Conservation (phyloP, 2,888 invertebrate genomes). For the Ormyrus pomaceus region DNA sequence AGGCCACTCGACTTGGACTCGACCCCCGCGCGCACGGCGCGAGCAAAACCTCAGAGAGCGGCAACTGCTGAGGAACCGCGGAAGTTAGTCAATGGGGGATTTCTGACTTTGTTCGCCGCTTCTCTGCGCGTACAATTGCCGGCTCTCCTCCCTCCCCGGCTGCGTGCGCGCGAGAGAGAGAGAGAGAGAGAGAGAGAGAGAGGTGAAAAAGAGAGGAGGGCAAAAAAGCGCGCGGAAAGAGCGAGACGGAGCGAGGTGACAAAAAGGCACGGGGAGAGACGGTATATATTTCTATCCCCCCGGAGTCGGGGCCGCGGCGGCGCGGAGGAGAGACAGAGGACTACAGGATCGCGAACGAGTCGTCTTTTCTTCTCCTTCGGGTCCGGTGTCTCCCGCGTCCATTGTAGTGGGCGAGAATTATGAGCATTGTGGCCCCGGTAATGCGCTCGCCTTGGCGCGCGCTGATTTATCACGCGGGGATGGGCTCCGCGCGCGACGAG, state of each 20-base stretch:
- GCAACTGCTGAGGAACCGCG: conserved; percentile 33
- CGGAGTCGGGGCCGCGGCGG: conserved; percentile 14
- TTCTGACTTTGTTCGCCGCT: conserved; percentile 31
- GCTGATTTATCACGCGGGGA: conserved; percentile 55
- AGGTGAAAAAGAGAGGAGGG: neutral
- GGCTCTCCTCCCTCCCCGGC: too few relatives aligned
- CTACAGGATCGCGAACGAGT: conserved; percentile 46
- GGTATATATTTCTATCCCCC: conserved; percentile 36
- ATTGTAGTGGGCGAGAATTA: conserved; percentile 57
- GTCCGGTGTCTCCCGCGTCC: conserved; percentile 12
- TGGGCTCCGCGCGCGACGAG: conserved; percentile 23
- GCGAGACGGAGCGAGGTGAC: neutral
- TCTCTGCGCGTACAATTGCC: too few relatives aligned
- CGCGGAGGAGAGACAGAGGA: neutral
- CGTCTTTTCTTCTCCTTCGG: conserved; percentile 46
- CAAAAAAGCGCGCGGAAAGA: neutral
- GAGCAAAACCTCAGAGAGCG: conserved; percentile 1
- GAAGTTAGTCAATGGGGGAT: conserved; percentile 58
- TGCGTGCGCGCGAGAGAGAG: too few relatives aligned
- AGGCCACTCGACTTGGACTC: conserved; percentile 52
- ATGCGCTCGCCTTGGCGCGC: conserved; percentile 24
- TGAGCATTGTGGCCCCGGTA: conserved; percentile 53
- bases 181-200: too few relatives aligned
- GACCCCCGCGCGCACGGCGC: conserved; percentile 12
- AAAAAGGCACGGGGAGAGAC: conserved; percentile 27